Evolutionary conservation across 2,888 invertebrate genomes (phyloP), one percentile per base, ranked within the genome.

Genomic region (Dicranocentrus wangi): DNA sequence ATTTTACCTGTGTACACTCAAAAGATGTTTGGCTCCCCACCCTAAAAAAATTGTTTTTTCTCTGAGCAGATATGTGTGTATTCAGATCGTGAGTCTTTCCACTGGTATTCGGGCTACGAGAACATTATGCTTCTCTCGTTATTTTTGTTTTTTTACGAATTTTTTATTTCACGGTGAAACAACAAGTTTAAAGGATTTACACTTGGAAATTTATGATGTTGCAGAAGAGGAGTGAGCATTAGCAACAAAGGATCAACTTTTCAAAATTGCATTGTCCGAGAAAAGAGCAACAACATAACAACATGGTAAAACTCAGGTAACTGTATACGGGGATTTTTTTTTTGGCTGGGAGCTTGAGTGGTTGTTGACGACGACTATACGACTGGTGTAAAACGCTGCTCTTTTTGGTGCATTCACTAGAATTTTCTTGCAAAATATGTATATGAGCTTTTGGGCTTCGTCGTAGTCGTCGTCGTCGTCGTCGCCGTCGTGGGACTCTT

Each of bases 101-200:
- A 71, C 19, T 39, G 28, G 70, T n/a, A 42, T 61, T 71, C 47
- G 63, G 51, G 55, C 66, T 47, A 55, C 8, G 53, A 61, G 73
- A 63, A 60, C 58, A 66, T 47, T 69, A 65, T 32, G 53, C 5
- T 53, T 3, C 53, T 58, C 60, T 73, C 73, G 53, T 65, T 65
- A 66, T 75, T 66, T 28, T 55, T 27, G 32, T 66, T 55, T 39
- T 55, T 28, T 42, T 21, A 39, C 60, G 25, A 42, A 25, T 72
- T 21, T n/a, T n/a, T n/a, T n/a, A n/a, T n/a, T 61, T 51, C 43
- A 17, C 28, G 42, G n/a, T 47, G 32, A 42, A 43, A 32, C 76
- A 68, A 60, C 68, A 76, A 76, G 76, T 68, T 76, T 43, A 76
- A 76, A 76, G 75, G 42, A 66, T 15, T 55, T 63, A 21, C 21